A percentile compares a stretch with the other conserved stretches of the same genome.
Conservation (phyloP, 2,113 vertebrate genomes). For the Anthoscopus minutus region DNA sequence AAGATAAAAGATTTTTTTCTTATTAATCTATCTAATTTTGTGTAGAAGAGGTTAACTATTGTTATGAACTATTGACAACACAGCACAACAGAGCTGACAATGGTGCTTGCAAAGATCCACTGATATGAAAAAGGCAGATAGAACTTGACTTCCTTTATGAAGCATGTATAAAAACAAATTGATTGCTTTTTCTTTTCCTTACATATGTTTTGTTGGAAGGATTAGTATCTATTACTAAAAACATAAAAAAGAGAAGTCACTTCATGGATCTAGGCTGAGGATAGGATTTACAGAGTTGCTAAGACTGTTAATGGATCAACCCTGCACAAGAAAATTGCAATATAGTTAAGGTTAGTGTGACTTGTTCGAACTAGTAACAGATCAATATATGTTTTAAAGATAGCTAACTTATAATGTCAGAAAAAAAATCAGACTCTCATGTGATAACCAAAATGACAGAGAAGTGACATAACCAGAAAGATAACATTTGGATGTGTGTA, state of each 20-base stretch:
- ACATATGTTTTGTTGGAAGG: not conserved
- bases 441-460: not conserved
- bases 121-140: not conserved
- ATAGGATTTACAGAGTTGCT: not conserved
- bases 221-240: conserved; percentile 4
- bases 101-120: not conserved
- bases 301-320: not conserved
- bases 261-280: not conserved
- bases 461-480: not conserved
- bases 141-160: not conserved
- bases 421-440: not conserved
- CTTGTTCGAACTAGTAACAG: not conserved
- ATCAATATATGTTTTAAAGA: not conserved
- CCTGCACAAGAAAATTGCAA: not conserved
- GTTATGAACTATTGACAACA: not conserved
- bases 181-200: not conserved
- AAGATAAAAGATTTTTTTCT: not conserved
- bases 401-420: not conserved
- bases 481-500: not conserved
- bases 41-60: not conserved
- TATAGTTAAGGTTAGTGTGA: not conserved
- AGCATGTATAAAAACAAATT: not conserved
- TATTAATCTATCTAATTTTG: not conserved
- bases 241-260: not conserved
- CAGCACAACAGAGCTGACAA: not conserved